Evolutionary conservation across 2,113 vertebrate genomes (phyloP), one percentile per base, ranked within the genome.

Genomic region (Dasyurus viverrinus): DNA sequence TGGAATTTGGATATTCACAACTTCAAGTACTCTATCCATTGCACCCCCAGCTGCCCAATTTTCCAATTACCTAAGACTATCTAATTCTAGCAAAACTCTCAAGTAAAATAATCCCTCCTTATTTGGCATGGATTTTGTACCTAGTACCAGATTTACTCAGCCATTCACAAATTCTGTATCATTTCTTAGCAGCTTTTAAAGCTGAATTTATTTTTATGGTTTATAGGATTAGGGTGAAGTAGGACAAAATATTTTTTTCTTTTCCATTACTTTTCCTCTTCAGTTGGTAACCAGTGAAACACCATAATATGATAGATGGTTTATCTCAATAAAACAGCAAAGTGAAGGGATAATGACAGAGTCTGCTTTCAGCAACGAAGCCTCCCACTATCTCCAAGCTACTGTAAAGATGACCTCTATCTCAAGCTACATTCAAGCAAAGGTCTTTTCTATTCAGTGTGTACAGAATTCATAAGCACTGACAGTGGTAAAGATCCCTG

Each of bases 261-360:
- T 95, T 89, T 97, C 97, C 97, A 98, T 97, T 96, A 95, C 97
- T 97, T 98, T 96, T 97, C 96, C 96, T 97, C 94, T 98, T 98
- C 97, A 97, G 98, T 98, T 98, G 97, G 93, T 98, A 98, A 98
- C 96, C 90, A 24, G 97, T 98, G 97, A 98, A 97, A 96, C 94
- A 97, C 16, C 96, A 96, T 92, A 95, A 54, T 7, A 60, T 14
- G 95, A 97, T 50, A 96, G 97, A 98, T 97, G 2, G 93, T 95
- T 97, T 84, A 96, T 90, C 96, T 96, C 96, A 97, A 95, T 96
- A 93, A 96, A 97, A 95, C 76, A 95, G 89, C n/a, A 95, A 93
- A 96, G 94, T 93, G 91, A 95, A 94, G 89, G 57, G 55, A 90
- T 97, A 97, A 96, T 95, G 95, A 50, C 93, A 95, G 93, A 89